Conservation (phyloP, 2,113 vertebrate genomes). For the Myiozetetes cayanensis region DNA sequence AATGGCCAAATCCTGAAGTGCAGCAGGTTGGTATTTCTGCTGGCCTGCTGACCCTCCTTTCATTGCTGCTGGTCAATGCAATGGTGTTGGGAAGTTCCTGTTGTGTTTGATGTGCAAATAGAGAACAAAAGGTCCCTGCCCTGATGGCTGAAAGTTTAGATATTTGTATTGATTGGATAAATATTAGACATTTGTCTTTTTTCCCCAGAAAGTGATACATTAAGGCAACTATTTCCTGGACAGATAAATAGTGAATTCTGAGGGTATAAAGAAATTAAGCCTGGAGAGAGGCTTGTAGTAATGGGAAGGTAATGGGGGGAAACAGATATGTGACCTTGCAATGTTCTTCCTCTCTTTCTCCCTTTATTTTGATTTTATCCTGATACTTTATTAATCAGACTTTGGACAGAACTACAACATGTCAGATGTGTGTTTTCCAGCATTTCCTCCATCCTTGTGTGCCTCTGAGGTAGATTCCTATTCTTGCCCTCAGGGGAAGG, state of each 20-base stretch:
- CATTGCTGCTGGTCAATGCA: not conserved
- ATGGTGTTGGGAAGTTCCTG: not conserved
- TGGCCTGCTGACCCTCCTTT: not conserved
- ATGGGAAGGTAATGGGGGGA: not conserved
- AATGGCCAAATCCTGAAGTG: not conserved
- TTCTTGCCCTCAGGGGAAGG: not conserved
- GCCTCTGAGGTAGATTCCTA: not conserved
- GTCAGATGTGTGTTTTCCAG: not conserved
- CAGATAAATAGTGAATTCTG: not conserved
- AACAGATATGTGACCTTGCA: not conserved
- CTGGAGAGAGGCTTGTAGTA: not conserved
- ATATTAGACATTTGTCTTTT: not conserved
- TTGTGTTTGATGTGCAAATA: not conserved
- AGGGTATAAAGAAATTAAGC: not conserved
- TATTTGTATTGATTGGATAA: constrained; percentile 19
- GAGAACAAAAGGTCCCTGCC: not conserved
- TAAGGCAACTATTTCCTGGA: not conserved
- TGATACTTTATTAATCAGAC: not conserved
- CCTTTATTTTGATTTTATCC: not conserved
- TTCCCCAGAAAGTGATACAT: not conserved
- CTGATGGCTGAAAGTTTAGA: not conserved
- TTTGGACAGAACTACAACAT: not conserved
- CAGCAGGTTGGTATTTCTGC: not conserved
- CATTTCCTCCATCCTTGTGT: not conserved
- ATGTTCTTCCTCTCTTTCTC: not conserved